Evolutionary conservation across 2,797 vertebrate genomes (phyloP), one percentile per base, ranked within the genome.

Genomic region (Ptychadena robeensis): DNA sequence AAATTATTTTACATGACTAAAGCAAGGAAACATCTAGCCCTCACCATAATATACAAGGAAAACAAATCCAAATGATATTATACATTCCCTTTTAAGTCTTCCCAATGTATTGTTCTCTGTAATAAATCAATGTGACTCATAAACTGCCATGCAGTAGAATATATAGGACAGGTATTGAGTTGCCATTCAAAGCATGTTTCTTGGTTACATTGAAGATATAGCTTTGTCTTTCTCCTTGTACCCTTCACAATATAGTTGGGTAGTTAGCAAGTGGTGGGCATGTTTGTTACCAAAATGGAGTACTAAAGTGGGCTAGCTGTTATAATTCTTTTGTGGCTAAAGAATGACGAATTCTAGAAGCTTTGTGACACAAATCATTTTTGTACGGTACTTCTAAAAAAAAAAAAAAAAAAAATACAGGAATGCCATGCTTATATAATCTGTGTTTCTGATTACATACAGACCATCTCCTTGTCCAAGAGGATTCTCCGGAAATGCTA

Each of bases 401-500:
- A 48, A 18, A 15, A 48, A 7, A 18, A 48, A 48, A 14, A 11
- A 15, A n/a, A n/a, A n/a, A n/a, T n/a, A n/a, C n/a, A n/a, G 34
- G 34, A 35, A 35, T 3, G 3, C 9, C 9, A 35, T 35, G 3
- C 9, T 9, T 48, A 18, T 10, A 48, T 48, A 9, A 48, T 48
- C 22, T 48, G 44, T 53, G 2, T 9, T 15, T 85, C 67, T 38
- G 27, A 0, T 83, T 71, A 35, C 25, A 89, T 90, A 27, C 91
- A 99, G 97, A 97, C 93, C 96, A 97, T 92, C 92, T 98, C 82
- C 89, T 98, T 79, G 93, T 93, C 79, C 96, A 95, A 83, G 96
- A 97, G 87, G 95, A 96, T 71, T 96, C 96, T 75, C 96, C 96
- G 0, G 94, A 93, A 90, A 90, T 95, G 81, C 93, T 95, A 68